Base-by-base conservation (phyloP, 1,140 invertebrate species). In the Hydropsyche tenuis region DNA sequence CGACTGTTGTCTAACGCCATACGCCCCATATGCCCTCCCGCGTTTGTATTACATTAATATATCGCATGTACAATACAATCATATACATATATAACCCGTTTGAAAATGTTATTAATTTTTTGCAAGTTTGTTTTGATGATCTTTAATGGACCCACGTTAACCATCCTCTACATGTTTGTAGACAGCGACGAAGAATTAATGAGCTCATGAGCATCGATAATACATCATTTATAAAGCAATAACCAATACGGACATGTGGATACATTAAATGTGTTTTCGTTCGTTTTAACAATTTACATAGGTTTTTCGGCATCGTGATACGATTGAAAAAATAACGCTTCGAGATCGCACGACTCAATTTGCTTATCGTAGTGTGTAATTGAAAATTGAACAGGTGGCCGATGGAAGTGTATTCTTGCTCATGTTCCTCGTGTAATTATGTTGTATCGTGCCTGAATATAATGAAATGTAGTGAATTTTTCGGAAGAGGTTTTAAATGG, bases 121-220 rank as follows among this genome's bases (percentile, higher is more conserved):
- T 72, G 69, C 51, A 60, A 63, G 60, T 72, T 72, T 72, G 60
- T 72, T 72, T 72, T 72, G 60, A 72, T 72, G 69, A 60, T 63
- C 20, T 72, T 72, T 72, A 46, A 63, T 72, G 53, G 69, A 43
- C 11, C 53, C 22, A 42, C 53, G 37, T 60, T 60, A 63, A 46
- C 30, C 69, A 25, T 43, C 63, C 12, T 68, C 65, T 68, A 48
- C 43, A 68, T 46, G 65, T 43, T 68, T 68, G 65, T 48, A 68
- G 65, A 68, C 65, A 68, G 65, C 65, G 22, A 48, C 1, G 42
- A 68, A 68, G 65, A 68, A 68, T 68, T 68, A 68, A 68, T 68
- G 65, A 68, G 42, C 20, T 16, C 65, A 27, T 27, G 65, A 43
- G 45, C 65, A 68, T 68, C 43, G 45, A 68, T 48, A 68, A 68